These are phyloP conservation scores for Zosterops lateralis DNA, from an alignment of 2,113 vertebrate species.

Conservation along the genomic window DNA sequence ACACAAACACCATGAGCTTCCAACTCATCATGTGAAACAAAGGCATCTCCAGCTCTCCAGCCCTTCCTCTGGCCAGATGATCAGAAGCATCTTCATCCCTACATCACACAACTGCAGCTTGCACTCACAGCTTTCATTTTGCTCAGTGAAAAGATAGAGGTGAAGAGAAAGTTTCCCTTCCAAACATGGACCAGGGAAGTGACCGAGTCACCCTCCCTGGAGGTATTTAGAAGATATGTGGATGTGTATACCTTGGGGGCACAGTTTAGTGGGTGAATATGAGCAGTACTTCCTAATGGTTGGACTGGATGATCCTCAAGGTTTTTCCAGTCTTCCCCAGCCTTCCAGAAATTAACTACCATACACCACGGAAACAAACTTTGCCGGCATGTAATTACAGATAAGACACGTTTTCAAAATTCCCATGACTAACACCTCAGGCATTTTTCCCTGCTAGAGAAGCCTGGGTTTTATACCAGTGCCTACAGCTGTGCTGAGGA, in stretches of 20 bases:
- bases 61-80: neutral
- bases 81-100: neutral
- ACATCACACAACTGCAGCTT: neutral
- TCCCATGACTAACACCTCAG: neutral
- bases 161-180: neutral
- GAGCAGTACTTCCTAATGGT: neutral
- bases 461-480: constrained; percentile 23
- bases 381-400: constrained; percentile 58
- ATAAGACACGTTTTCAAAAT: constrained; percentile 45
- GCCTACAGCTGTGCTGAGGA: neutral
- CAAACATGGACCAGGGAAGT: neutral
- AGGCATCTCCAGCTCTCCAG: neutral
- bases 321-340: neutral
- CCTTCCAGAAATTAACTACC: constrained; percentile 54
- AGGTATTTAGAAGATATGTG: neutral
- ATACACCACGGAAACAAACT: neutral
- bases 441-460: constrained; percentile 30
- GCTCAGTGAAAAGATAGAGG: neutral
- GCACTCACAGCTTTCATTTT: neutral
- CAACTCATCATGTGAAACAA: neutral
- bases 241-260: neutral
- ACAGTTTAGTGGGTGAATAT: neutral
- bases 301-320: neutral
- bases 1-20: neutral
- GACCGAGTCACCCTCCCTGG: neutral